phyloP scores from a whole-genome alignment of 2,113 vertebrate genomes.

The Hippocampus mohnikei region DNA sequence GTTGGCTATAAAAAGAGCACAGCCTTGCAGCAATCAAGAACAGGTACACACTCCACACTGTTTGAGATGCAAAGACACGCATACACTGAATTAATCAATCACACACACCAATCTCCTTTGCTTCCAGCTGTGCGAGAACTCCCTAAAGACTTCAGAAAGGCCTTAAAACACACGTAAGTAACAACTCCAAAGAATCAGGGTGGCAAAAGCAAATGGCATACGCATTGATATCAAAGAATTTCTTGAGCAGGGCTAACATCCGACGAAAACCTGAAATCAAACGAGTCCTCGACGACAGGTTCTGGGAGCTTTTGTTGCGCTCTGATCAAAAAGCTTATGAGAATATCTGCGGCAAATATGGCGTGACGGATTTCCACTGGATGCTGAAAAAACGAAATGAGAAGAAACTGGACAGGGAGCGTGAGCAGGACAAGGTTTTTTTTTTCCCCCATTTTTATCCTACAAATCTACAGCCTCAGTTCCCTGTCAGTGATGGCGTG shows the following conservation, averaged over 20 bases:
- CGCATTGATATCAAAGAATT: not conserved
- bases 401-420: conserved; percentile 72
- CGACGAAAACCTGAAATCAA: conserved; percentile 36
- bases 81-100: not conserved
- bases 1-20: conserved; percentile 82
- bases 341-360: conserved; percentile 78
- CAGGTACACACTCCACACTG: conserved; percentile 41
- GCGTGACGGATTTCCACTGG: conserved; percentile 81
- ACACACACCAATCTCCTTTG: not conserved
- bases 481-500: no score
- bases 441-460: not conserved
- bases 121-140: conserved; percentile 55
- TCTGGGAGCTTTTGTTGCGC: conserved; percentile 83
- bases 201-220: not conserved
- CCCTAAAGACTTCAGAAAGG: conserved; percentile 65
- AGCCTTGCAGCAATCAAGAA: conserved; percentile 67
- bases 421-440: conserved; percentile 74
- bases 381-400: conserved; percentile 82
- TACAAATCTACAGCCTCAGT: no score
- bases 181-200: not conserved
- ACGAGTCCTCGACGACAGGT: conserved; percentile 63
- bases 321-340: conserved; percentile 84
- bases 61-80: not conserved
- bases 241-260: conserved; percentile 36
- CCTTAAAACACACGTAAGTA: conserved; percentile 51